Base-by-base conservation (phyloP, 2,888 invertebrate genomes). In the Dasysyrphus tricinctus region DNA sequence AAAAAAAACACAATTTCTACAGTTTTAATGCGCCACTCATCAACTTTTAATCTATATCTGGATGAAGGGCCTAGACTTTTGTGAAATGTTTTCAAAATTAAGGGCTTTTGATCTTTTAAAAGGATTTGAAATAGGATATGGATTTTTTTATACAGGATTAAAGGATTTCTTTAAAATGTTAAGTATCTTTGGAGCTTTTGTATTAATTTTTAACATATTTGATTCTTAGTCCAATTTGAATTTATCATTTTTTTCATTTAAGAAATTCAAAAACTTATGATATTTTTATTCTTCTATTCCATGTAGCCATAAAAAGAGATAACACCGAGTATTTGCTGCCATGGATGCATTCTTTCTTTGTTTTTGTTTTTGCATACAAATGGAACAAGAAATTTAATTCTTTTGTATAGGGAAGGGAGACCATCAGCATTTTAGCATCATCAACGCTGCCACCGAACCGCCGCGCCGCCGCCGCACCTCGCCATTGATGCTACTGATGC, bases 341-440 rank as follows among this genome's bases (percentile, higher is more conserved):
- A 24, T 24, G 24, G 24, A 73, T 74, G 76, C 72, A 80, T 80
- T 85, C 79, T 77, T 44, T 19, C 54, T 42, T 77, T 80, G 76
- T 69, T 16, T 72, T 69, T 85, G 0, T 80, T 65, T 24, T 65
- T 61, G 73, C 76, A 73, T 73, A 49, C 7, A 69, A 80, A 32
- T 37, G 59, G 16, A 59, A 51, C 37, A 56, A 75, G 42, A 34
- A 72, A 80, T 57, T 61, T 59, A 56, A 69, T 85, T 76, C 69
- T 72, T 72, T 76, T 61, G 24, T 74, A 80, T 74, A 85, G 85
- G 70, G 77, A 85, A 80, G 24, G 24, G 24, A 24, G 67, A 73
- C 47, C 63, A 61, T 37, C 63, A 44, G 19, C 42, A 19, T 39
- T 19, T 37, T 56, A 44, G 19, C 42, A 19, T 39, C 32, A 14